phyloP scores from a whole-genome alignment of 2,888 invertebrate genomes.

The Drosophila rubida region DNA sequence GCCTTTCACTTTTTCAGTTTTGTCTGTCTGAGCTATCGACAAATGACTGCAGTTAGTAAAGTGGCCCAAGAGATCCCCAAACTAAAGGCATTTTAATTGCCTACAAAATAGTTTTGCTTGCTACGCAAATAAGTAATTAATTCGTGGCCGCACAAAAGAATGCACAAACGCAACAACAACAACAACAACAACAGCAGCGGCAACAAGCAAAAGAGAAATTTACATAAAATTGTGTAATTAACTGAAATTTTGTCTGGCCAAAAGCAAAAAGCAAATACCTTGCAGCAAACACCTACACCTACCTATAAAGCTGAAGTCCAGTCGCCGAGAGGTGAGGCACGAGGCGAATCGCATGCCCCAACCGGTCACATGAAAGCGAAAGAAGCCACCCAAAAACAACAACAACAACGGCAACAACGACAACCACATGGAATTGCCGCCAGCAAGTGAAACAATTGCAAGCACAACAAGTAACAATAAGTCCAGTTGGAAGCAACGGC shows the following conservation, averaged over 20 bases:
- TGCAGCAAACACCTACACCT: slow-evolving; percentile 58
- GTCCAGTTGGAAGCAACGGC: slow-evolving; percentile 31
- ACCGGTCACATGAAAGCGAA: slow-evolving; percentile 63
- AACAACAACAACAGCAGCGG: slow-evolving; percentile 23
- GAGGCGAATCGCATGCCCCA: slow-evolving; percentile 28
- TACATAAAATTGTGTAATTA: slow-evolving; percentile 78
- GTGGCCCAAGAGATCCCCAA: slow-evolving; percentile 33
- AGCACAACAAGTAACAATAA: slow-evolving; percentile 41
- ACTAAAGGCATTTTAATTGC: slow-evolving; percentile 73
- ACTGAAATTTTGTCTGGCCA: slow-evolving; percentile 44
- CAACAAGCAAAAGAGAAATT: slow-evolving; percentile 66
- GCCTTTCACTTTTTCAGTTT: slow-evolving; percentile 67
- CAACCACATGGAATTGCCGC: slow-evolving; percentile 34
- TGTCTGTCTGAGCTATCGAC: slow-evolving; percentile 54
- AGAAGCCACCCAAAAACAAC: slow-evolving; percentile 51
- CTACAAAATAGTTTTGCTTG: slow-evolving; percentile 62
- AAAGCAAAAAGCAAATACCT: slow-evolving; percentile 37
- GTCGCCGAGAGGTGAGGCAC: slow-evolving; percentile 28
- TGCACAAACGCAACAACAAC: slow-evolving; percentile 48
- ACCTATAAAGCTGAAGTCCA: slow-evolving; percentile 33
- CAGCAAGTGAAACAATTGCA: slow-evolving; percentile 61
- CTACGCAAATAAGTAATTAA: slow-evolving; percentile 75
- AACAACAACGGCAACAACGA: slow-evolving; percentile 26
- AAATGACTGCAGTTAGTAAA: slow-evolving; percentile 65
- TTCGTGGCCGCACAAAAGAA: slow-evolving; percentile 68